Base-by-base conservation (phyloP, 2,888 invertebrate species). In the Amblyjoppa proteus region DNA sequence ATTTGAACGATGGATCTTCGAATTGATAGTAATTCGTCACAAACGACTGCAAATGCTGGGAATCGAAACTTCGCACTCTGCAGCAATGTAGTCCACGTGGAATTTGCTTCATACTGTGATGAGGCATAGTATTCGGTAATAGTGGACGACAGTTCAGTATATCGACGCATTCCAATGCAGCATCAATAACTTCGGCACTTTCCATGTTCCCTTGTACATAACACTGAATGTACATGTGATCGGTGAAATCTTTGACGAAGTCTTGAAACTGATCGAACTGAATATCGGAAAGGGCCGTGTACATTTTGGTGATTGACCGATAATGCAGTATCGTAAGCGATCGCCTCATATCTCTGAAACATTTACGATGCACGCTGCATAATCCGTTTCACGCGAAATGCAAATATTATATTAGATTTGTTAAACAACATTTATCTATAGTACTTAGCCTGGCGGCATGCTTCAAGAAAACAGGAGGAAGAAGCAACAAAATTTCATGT, bases 1-100 rank as follows among this genome's bases (percentile, higher is more conserved):
- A 95, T n/a, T 94, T 94, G 1, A 97, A 93, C 0, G 95, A 95
- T 70, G 95, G 95, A 0, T 95, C 94, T 2, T 96, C 97, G 28
- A 96, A 96, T 93, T 98, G 98, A 94, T 98, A 98, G 94, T 98
- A 98, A 95, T 98, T 98, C 9, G 96, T 96, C 45, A 98, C 96
- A 79, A 97, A 97, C 97, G 94, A 98, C 98, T 45, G 0, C 96
- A 95, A 88, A 98, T 97, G 4, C 95, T 94, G 3, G 5, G 94
- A 94, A 94, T 98, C 97, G 76, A 98, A 95, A 38, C 97, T 96
- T 90, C 95, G 93, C 61, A 97, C 95, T 58, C 96, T 95, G 75
- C 97, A 95, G 88, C 95, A 96, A 70, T 95, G 95, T 86, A 96
- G 95, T 7, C 97, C 97, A 5, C 38, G 41, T 0, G 97, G 97